Conservation (phyloP, 2,113 vertebrate genomes). For the Serinus canaria region DNA sequence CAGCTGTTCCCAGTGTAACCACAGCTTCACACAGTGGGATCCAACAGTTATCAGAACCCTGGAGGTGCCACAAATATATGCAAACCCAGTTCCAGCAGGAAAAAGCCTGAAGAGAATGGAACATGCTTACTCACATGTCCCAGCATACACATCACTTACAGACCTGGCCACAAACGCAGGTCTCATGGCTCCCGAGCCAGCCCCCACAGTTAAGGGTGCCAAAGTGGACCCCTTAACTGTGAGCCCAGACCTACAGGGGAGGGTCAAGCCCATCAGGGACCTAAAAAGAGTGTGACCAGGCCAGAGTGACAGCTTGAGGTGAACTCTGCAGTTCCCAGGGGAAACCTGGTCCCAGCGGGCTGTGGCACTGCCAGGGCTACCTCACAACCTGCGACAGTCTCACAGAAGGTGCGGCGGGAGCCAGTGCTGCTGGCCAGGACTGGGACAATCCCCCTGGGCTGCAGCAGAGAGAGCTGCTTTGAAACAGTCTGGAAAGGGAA, state of each 20-base stretch:
- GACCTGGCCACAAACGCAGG: neutral
- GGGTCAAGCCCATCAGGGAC: neutral
- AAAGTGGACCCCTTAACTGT: neutral
- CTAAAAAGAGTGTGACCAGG: neutral
- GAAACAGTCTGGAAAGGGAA: neutral
- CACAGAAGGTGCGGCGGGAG: fast-evolving
- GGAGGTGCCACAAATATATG: neutral
- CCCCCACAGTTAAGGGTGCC: no score
- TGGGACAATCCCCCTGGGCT: neutral
- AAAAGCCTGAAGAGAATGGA: neutral
- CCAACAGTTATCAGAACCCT: neutral
- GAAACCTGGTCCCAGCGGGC: neutral
- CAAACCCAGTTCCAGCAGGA: neutral
- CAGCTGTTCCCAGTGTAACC: neutral
- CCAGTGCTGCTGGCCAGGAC: neutral
- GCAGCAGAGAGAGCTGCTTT: neutral
- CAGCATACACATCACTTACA: neutral
- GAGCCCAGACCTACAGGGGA: neutral
- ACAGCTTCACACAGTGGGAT: neutral
- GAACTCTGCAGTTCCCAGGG: neutral
- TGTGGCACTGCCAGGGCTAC: fast-evolving
- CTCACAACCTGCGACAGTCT: neutral
- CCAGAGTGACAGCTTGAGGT: neutral
- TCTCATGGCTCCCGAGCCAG: neutral
- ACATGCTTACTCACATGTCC: neutral